These are phyloP conservation scores for Microplitis manilae DNA, from an alignment of 2,888 invertebrate species.

Conservation along the genomic window DNA sequence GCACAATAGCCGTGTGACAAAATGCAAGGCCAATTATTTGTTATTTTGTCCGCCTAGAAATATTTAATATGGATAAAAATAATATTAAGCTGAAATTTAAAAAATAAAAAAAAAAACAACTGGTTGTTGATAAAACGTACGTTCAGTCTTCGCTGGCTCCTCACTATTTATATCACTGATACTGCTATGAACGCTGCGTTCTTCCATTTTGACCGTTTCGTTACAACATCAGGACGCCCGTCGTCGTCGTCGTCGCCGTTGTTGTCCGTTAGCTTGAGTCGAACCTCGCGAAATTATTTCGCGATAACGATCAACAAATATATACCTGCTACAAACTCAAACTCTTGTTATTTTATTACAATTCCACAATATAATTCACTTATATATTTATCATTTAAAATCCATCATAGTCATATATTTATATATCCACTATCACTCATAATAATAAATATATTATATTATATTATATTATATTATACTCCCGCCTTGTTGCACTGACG, in stretches of 20 bases:
- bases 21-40: conserved; percentile 17
- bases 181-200: conserved; percentile 70
- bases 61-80: conserved; percentile 27
- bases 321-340: not conserved
- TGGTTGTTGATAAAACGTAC: conserved; percentile 59
- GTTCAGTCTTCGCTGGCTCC: conserved; percentile 66
- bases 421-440: conserved; percentile 21
- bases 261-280: conserved; percentile 36
- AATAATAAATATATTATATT: conserved; percentile 11
- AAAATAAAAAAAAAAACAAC: not conserved
- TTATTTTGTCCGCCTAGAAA: conserved; percentile 12
- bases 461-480: not conserved
- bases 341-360: not conserved
- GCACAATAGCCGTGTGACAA: not conserved
- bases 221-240: conserved; percentile 62
- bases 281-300: conserved; percentile 13
- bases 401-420: conserved; percentile 49
- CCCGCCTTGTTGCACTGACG: not conserved
- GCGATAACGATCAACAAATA: conserved; percentile 19
- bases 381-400: conserved; percentile 59
- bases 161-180: conserved; percentile 72
- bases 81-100: not conserved
- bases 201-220: conserved; percentile 70
- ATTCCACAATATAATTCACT: conserved; percentile 42
- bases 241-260: conserved; percentile 1